Conservation (phyloP, 2,888 invertebrate genomes). For the Lasioglossum vierecki region DNA sequence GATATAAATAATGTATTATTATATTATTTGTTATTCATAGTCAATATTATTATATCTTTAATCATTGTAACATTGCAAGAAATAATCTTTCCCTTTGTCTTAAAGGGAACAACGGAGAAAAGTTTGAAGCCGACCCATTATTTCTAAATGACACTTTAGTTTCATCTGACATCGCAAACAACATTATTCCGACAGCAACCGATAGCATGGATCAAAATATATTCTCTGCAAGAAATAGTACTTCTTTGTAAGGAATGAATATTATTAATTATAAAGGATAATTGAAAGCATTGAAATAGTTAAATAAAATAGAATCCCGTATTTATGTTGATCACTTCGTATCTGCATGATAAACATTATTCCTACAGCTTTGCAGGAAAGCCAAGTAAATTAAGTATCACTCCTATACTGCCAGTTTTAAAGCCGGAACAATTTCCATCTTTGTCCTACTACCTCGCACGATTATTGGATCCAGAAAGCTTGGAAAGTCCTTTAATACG, state of each 20-base stretch:
- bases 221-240: not conserved
- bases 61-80: not conserved
- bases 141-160: conserved; percentile 85
- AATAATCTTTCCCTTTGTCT: not conserved
- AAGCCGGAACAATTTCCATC: conserved; percentile 69
- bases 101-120: conserved; percentile 86
- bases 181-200: conserved; percentile 75
- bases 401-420: conserved; percentile 48
- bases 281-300: not conserved
- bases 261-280: not conserved
- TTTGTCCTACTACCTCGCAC: conserved; percentile 57
- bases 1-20: no score
- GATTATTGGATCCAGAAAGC: conserved; percentile 50
- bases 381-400: not conserved
- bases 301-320: not conserved
- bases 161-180: conserved; percentile 66
- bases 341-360: not conserved
- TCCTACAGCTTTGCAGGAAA: conserved; percentile 35
- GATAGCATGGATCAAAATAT: conserved; percentile 69
- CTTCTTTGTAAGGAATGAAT: conserved; percentile 25
- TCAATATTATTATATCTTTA: not conserved
- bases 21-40: not conserved
- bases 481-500: not conserved
- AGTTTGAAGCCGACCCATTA: conserved; percentile 84
- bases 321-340: not conserved